Percentiles rank a stretch among this genome's conserved stretches.
These are phyloP conservation scores for Enteromius mattozi DNA, from an alignment of 2,797 vertebrate genomes.

Conservation along the genomic window DNA sequence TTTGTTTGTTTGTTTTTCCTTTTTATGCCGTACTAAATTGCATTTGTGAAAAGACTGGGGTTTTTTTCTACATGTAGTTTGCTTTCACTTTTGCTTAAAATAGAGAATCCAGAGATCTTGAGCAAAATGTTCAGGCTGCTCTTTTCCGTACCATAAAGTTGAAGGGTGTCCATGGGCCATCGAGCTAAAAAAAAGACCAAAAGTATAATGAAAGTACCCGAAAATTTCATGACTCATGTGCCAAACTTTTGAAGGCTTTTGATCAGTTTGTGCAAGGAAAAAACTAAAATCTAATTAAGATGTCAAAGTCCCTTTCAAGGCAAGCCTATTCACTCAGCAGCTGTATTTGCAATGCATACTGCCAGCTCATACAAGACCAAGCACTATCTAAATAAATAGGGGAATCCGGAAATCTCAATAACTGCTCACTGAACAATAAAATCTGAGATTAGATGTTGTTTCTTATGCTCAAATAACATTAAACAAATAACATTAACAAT, in stretches of 20 bases:
- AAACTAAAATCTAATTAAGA: not conserved
- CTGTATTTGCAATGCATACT: too few species aligned
- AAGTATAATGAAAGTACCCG: not conserved
- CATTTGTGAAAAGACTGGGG: not conserved
- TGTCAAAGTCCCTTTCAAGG: too few species aligned
- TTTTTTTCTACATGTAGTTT: not conserved
- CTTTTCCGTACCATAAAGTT: not conserved
- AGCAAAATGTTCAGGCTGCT: not conserved
- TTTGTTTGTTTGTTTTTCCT: conserved; percentile 8
- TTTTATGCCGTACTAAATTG: not conserved
- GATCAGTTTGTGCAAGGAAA: not conserved
- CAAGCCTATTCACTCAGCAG: too few species aligned
- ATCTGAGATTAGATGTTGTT: too few species aligned
- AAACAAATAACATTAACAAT: too few species aligned
- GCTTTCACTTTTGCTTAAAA: not conserved
- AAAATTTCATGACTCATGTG: not conserved
- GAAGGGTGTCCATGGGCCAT: not conserved
- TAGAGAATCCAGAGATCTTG: not conserved
- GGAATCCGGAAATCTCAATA: too few species aligned
- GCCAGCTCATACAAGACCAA: too few species aligned
- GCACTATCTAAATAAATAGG: too few species aligned
- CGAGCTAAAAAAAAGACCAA: not conserved
- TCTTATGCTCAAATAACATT: too few species aligned
- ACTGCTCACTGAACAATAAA: too few species aligned
- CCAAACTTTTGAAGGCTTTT: not conserved